These are phyloP conservation scores for Yponomeuta malinellus DNA, from an alignment of 2,888 invertebrate genomes.

Conservation along the genomic window DNA sequence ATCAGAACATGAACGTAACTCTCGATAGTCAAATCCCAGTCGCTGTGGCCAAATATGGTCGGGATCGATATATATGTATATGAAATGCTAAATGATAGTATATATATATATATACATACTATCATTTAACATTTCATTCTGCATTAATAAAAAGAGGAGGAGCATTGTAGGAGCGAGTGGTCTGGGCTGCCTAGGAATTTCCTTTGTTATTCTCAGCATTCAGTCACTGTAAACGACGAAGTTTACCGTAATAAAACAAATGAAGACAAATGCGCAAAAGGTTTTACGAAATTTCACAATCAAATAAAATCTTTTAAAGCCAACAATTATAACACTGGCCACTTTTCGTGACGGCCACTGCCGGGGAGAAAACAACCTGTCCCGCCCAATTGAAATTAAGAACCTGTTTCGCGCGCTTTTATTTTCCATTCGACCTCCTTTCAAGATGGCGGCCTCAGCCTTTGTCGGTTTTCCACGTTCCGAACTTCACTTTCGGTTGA, in stretches of 20 bases:
- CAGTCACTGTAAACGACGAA: background rate
- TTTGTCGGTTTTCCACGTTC: conserved; percentile 33
- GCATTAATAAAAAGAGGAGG: no score
- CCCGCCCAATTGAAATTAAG: conserved; percentile 48
- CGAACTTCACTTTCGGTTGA: conserved; percentile 51
- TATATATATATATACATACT: no score
- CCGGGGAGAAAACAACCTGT: conserved; percentile 55
- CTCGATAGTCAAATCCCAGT: no score
- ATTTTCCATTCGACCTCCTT: conserved; percentile 50
- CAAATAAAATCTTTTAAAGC: background rate
- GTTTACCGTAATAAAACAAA: background rate
- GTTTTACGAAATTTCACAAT: background rate
- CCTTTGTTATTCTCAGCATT: background rate
- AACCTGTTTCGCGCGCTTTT: conserved; percentile 58
- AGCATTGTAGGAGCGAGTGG: no score
- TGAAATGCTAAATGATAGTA: no score
- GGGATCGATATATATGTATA: no score
- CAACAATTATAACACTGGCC: conserved; percentile 20
- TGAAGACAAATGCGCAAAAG: background rate
- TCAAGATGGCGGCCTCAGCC: conserved; percentile 23
- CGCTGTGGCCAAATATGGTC: no score
- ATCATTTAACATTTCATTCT: no score
- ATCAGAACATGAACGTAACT: no score
- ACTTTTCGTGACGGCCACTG: conserved; percentile 20
- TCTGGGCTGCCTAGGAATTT: no score